Evolutionary conservation across 2,113 vertebrate species (phyloP).

Genomic region (Chitala chitala): DNA sequence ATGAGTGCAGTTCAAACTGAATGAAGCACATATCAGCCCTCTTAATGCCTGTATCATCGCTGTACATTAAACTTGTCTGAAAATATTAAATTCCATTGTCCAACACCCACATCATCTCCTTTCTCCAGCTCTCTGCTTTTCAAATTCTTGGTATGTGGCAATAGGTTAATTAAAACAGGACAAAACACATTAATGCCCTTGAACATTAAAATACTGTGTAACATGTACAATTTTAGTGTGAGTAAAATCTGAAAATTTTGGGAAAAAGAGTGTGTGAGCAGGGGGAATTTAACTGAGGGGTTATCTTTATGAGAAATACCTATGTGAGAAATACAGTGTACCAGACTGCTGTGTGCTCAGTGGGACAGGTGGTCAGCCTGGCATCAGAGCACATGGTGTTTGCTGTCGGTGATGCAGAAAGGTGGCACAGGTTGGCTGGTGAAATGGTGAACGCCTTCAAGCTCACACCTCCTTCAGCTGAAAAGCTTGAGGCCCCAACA

Average conservation of each 20-base stretch:
- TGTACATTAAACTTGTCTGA: neutral
- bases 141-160: neutral
- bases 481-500: conserved; percentile 20
- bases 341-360: too few species aligned
- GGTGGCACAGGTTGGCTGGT: neutral
- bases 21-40: neutral
- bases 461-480: conserved; percentile 27
- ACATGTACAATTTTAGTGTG: too few species aligned
- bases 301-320: too few species aligned
- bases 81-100: neutral
- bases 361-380: too few species aligned
- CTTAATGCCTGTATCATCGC: neutral
- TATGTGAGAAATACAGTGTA: too few species aligned
- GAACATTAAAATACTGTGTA: neutral
- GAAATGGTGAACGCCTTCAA: neutral
- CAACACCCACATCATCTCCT: neutral
- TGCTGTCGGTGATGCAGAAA: neutral
- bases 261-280: too few species aligned
- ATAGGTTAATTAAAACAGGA: neutral
- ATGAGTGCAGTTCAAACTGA: conserved; percentile 1
- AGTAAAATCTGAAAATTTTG: too few species aligned
- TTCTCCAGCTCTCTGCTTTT: neutral
- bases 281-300: too few species aligned
- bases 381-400: neutral
- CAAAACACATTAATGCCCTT: neutral